These are phyloP conservation scores for Rhinella marina DNA, from an alignment of 2,797 vertebrate species.

Conservation along the genomic window DNA sequence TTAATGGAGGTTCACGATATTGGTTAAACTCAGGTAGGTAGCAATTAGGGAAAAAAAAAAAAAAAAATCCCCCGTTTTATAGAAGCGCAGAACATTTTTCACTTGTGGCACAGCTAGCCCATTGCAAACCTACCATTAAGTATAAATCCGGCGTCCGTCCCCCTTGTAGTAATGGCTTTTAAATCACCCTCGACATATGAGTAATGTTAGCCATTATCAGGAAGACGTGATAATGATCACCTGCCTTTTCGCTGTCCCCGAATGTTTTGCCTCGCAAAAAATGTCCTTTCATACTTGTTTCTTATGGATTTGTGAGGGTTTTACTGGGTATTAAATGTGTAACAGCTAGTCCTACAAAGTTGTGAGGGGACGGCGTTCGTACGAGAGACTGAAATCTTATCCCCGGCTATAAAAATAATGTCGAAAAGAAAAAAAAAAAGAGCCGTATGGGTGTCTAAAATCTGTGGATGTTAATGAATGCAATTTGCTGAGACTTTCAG, in stretches of 20 bases:
- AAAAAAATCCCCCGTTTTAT: conserved; percentile 24
- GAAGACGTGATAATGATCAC: conserved; percentile 58
- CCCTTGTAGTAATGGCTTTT: conserved; percentile 55
- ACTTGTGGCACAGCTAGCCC: conserved; percentile 7
- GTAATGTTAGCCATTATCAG: conserved; percentile 60
- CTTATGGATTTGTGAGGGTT: conserved; percentile 54
- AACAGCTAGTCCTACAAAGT: conserved; percentile 42
- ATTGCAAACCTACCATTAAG: conserved; percentile 24
- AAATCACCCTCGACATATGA: conserved; percentile 53
- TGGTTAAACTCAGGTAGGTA: conserved; percentile 55
- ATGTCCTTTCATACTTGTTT: conserved; percentile 45
- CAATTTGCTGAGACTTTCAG: conserved; percentile 50
- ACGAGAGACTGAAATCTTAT: conserved; percentile 54
- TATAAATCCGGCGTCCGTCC: conserved; percentile 36
- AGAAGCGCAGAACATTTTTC: conserved; percentile 43
- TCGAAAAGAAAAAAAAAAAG: conserved; percentile 19
- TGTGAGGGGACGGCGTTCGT: conserved; percentile 11
- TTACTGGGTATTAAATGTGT: conserved; percentile 56
- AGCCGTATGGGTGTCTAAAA: conserved; percentile 39
- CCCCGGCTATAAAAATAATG: conserved; percentile 45
- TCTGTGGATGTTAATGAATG: conserved; percentile 55
- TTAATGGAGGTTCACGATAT: conserved; percentile 58
- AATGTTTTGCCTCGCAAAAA: conserved; percentile 29
- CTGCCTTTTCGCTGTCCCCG: conserved; percentile 33
- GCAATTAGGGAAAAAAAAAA: background rate